phyloP scores from a whole-genome alignment of 2,797 vertebrate genomes.

The Ataeniobius toweri region DNA sequence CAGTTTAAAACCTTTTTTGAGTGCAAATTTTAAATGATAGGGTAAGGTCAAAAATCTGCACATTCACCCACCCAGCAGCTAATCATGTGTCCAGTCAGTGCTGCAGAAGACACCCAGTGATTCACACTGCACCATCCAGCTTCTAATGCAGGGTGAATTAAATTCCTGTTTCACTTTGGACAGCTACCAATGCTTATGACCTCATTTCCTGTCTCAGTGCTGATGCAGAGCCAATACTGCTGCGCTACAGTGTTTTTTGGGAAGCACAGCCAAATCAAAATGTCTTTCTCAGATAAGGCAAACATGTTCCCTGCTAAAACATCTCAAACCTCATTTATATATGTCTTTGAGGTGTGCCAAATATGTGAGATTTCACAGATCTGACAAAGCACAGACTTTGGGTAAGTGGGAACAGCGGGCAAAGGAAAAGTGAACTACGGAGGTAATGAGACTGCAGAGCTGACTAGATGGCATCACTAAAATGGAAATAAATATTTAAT shows the following conservation, averaged over 20 bases:
- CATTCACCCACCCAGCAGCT: constrained; percentile 30
- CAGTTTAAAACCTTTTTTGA: neutral
- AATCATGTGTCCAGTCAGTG: constrained; percentile 42
- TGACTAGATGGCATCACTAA: constrained; percentile 66
- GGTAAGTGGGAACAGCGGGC: constrained; percentile 41
- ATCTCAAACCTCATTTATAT: constrained; percentile 7
- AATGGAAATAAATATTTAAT: constrained; percentile 78
- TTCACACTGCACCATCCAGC: constrained; percentile 72
- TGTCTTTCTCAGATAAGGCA: constrained; percentile 30
- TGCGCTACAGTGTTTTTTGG: constrained; percentile 32
- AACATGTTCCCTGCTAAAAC: constrained; percentile 26
- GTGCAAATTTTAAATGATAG: neutral
- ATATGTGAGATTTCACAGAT: neutral
- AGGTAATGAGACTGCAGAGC: constrained; percentile 47
- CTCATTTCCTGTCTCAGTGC: constrained; percentile 67
- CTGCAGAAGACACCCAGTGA: constrained; percentile 63
- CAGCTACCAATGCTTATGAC: constrained; percentile 60
- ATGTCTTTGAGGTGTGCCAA: neutral
- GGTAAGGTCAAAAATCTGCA: constrained; percentile 8
- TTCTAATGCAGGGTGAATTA: constrained; percentile 41
- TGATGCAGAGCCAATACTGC: constrained; percentile 40
- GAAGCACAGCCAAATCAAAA: constrained; percentile 46
- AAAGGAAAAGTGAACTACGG: constrained; percentile 46
- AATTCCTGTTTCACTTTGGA: constrained; percentile 54
- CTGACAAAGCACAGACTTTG: constrained; percentile 25